These are phyloP conservation scores for Orthonychiurus folsomi DNA, from an alignment of 2,888 invertebrate species.

Conservation along the genomic window DNA sequence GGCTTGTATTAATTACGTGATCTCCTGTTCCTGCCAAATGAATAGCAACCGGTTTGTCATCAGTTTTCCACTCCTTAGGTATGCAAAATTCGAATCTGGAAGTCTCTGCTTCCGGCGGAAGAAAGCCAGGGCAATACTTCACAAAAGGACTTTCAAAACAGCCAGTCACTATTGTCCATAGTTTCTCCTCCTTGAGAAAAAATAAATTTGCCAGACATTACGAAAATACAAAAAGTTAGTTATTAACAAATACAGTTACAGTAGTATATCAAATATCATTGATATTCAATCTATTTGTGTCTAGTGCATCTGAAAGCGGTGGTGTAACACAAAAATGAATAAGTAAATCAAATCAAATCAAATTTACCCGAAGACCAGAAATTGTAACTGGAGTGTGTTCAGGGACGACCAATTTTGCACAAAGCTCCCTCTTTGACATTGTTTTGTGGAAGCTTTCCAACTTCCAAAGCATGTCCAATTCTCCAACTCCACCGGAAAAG, in stretches of 20 bases:
- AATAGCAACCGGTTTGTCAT: slow-evolving; percentile 73
- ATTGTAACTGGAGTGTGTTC: not conserved
- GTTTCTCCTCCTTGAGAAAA: not conserved
- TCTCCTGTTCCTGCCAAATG: slow-evolving; percentile 97
- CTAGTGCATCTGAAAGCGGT: too few relatives aligned
- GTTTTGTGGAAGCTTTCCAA: slow-evolving; percentile 33
- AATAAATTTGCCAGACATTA: not conserved
- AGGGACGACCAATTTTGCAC: not conserved
- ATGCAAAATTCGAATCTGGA: slow-evolving; percentile 77
- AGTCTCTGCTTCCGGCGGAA: slow-evolving; percentile 70
- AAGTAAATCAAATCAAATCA: too few relatives aligned
- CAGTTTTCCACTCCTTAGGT: slow-evolving; percentile 66
- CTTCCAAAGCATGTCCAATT: not conserved
- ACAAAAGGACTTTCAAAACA: slow-evolving; percentile 79
- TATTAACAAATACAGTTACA: too few relatives aligned
- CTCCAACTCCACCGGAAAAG: not conserved
- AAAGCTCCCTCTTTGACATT: not conserved
- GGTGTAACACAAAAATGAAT: too few relatives aligned
- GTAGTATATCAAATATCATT: too few relatives aligned
- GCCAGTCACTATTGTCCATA: slow-evolving; percentile 49
- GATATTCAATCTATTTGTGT: too few relatives aligned
- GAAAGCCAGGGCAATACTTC: slow-evolving; percentile 70
- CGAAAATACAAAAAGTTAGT: too few relatives aligned
- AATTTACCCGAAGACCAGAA: not conserved
- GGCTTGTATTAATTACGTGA: slow-evolving; percentile 59